Evolutionary conservation across 2,797 vertebrate genomes (phyloP).

Genomic region (Tapera naevia): DNA sequence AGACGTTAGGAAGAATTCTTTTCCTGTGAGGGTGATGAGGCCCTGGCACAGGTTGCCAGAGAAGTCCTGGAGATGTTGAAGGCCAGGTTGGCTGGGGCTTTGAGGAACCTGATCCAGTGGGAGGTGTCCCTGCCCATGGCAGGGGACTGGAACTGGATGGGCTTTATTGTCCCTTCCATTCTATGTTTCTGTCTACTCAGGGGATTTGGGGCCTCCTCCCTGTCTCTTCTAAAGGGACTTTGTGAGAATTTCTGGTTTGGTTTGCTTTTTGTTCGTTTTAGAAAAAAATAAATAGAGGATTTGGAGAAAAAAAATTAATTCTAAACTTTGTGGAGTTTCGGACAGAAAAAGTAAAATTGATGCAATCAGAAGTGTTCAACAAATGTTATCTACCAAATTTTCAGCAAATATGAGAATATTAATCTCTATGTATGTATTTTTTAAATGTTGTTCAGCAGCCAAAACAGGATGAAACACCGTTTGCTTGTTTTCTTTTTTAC

Average conservation of each 20-base stretch:
- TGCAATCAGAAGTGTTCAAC: background rate
- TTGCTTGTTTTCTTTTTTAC: constrained; percentile 13
- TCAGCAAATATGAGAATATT: background rate
- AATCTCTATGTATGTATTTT: background rate
- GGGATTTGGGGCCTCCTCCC: background rate
- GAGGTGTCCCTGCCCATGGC: too few relatives aligned
- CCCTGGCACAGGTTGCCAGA: too few relatives aligned
- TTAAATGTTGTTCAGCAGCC: background rate
- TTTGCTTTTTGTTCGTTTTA: background rate
- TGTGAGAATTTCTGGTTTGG: background rate
- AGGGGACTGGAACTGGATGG: too few relatives aligned
- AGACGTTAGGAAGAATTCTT: too few relatives aligned
- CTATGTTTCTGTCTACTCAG: background rate
- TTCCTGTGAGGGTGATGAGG: too few relatives aligned
- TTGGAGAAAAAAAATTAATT: background rate
- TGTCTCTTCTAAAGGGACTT: background rate
- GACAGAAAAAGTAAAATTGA: background rate
- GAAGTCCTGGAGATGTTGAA: too few relatives aligned
- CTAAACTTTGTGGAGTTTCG: accelerated
- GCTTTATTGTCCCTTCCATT: too few relatives aligned
- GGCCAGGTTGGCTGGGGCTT: too few relatives aligned
- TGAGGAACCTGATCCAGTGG: too few relatives aligned
- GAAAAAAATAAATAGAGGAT: background rate
- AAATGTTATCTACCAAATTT: background rate
- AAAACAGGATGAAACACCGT: background rate